Conservation (phyloP, 2,888 invertebrate genomes). For the Trilocha varians region DNA sequence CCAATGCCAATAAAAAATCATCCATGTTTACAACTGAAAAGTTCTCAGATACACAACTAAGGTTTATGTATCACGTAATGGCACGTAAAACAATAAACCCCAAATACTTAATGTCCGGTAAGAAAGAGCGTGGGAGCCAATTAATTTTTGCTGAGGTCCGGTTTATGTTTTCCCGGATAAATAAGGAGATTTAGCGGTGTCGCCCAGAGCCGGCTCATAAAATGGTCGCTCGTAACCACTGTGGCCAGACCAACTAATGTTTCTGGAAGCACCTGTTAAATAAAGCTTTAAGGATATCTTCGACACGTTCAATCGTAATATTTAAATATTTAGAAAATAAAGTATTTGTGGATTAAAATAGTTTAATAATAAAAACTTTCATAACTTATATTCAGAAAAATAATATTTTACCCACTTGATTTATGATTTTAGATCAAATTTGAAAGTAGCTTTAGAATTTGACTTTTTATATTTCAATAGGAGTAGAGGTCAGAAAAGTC, state of each 20-base stretch:
- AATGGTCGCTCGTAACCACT: conserved; percentile 55
- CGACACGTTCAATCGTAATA: no score
- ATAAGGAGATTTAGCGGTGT: conserved; percentile 67
- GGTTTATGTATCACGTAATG: conserved; percentile 15
- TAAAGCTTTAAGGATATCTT: neutral
- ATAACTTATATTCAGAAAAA: no score
- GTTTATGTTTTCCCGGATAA: conserved; percentile 69
- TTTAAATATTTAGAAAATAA: no score
- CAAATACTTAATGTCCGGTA: conserved; percentile 53
- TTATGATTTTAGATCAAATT: no score
- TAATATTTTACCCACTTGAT: no score
- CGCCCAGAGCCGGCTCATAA: conserved; percentile 55
- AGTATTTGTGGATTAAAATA: no score
- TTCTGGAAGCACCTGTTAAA: conserved; percentile 24
- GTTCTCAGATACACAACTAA: neutral
- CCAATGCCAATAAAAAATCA: neutral
- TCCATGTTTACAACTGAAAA: neutral
- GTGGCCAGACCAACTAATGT: conserved; percentile 50
- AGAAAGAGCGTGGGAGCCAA: conserved; percentile 60
- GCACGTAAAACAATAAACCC: conserved; percentile 38
- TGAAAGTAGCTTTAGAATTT: no score
- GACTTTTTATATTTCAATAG: no score
- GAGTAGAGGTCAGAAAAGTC: no score
- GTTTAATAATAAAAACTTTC: no score
- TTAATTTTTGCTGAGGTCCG: conserved; percentile 67